A percentile compares a stretch with the other conserved stretches of the same genome.
phyloP scores from a whole-genome alignment of 2,113 vertebrate genomes.

The Romanogobio albipinnatus region DNA sequence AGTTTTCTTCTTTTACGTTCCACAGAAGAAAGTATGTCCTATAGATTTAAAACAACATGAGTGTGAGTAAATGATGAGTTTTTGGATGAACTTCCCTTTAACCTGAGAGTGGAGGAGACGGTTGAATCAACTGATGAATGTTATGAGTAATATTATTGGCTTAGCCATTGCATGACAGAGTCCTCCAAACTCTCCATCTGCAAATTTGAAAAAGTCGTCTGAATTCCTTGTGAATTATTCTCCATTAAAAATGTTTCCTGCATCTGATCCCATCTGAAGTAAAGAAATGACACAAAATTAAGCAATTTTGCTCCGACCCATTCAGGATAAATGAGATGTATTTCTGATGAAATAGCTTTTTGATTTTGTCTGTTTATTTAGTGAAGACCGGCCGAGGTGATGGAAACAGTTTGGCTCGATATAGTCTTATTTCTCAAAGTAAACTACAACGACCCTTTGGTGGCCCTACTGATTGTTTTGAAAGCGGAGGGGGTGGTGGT shows the following conservation, averaged over 20 bases:
- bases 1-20: background rate
- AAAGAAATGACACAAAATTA: background rate
- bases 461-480: conserved; percentile 41
- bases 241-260: background rate
- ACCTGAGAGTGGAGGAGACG: background rate
- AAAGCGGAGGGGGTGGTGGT: background rate
- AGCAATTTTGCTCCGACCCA: background rate
- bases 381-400: background rate
- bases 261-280: background rate
- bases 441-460: conserved; percentile 35
- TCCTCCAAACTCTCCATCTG: conserved; percentile 16
- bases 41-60: background rate
- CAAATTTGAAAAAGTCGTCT: background rate
- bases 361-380: conserved; percentile 9
- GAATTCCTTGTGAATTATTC: conserved; percentile 12
- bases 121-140: conserved; percentile 5
- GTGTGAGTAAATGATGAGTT: background rate
- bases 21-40: background rate
- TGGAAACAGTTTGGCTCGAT: background rate
- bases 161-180: background rate
- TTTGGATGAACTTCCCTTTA: background rate
- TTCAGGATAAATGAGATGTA: background rate
- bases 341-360: conserved; percentile 22
- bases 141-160: conserved; percentile 12
- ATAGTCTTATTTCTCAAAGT: conserved; percentile 23